phyloP scores from a whole-genome alignment of 1,140 invertebrate genomes.

The Drosophila pseudoobscura region DNA sequence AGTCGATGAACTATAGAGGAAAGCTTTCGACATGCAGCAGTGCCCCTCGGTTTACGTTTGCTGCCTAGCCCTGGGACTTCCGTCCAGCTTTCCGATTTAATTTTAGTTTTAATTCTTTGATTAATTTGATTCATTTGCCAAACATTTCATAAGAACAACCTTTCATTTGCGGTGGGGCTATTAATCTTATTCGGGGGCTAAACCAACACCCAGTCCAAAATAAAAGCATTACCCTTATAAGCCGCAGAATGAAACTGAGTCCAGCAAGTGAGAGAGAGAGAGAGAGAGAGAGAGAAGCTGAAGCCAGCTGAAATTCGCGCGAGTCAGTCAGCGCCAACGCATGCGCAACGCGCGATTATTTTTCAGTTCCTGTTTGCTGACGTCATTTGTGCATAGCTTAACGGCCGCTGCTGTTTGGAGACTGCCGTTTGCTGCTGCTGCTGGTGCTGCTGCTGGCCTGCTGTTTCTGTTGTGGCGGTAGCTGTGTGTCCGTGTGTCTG shows the following conservation, averaged over 20 bases:
- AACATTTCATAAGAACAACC: conserved; percentile 15
- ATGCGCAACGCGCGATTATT: conserved; percentile 48
- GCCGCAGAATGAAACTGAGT: too few relatives aligned
- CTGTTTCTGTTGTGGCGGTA: conserved; percentile 7
- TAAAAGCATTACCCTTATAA: too few relatives aligned
- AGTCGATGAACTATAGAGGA: too few relatives aligned
- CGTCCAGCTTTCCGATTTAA: background rate
- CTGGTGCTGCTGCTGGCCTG: conserved; percentile 2
- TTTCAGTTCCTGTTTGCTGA: conserved; percentile 51
- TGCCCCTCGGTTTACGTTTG: too few relatives aligned
- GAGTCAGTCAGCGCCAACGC: conserved; percentile 43
- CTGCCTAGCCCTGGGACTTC: too few relatives aligned
- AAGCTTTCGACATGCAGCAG: too few relatives aligned
- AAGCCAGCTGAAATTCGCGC: conserved; percentile 10
- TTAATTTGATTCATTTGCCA: conserved; percentile 13
- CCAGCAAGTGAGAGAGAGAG: too few relatives aligned
- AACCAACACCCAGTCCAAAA: conserved; percentile 21
- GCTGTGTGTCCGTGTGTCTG: background rate
- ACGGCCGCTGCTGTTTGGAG: conserved; percentile 24
- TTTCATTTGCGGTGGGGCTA: conserved; percentile 16
- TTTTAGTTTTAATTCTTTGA: conserved; percentile 14
- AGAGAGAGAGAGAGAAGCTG: background rate
- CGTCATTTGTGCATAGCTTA: conserved; percentile 63
- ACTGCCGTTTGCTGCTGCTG: conserved; percentile 7
- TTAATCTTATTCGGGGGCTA: conserved; percentile 42